Evolutionary conservation across 2,888 invertebrate genomes (phyloP).

Genomic region (Ophion ventricosus): DNA sequence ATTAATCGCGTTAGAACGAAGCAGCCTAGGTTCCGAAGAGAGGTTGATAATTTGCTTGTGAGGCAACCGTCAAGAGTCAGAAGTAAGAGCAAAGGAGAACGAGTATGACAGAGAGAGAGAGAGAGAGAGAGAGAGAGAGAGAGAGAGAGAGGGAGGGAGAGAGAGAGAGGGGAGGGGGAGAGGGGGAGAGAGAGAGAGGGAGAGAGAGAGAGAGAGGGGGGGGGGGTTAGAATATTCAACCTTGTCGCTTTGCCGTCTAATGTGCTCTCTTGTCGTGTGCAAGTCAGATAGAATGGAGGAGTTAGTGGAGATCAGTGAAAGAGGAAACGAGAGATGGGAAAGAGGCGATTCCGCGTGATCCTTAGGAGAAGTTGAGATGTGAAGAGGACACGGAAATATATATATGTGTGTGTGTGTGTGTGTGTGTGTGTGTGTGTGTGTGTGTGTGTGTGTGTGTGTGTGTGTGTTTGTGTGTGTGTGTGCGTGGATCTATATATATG

Average conservation of each 20-base stretch:
- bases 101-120: conserved; percentile 16
- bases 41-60: conserved; percentile 60
- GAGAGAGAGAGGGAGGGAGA: conserved; percentile 7
- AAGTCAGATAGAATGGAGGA: conserved; percentile 22
- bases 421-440: neutral
- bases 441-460: neutral
- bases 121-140: conserved; percentile 27
- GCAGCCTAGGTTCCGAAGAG: conserved; percentile 46
- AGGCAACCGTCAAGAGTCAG: conserved; percentile 51
- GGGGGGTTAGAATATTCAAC: conserved; percentile 22
- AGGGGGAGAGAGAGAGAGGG: conserved; percentile 22
- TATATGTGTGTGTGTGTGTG: neutral
- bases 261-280: conserved; percentile 37
- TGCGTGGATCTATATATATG: too few species aligned
- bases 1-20: conserved; percentile 63
- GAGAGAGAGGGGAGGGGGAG: conserved; percentile 26
- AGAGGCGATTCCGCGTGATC: conserved; percentile 40
- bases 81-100: conserved; percentile 29
- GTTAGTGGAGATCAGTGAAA: conserved; percentile 10
- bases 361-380: conserved; percentile 33
- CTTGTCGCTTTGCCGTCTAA: conserved; percentile 44
- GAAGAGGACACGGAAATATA: conserved; percentile 16
- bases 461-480: neutral
- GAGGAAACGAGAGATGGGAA: conserved; percentile 23
- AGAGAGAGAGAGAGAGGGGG: conserved; percentile 30